A percentile compares a stretch with the other conserved stretches of the same genome.
Conservation (phyloP, 2,113 vertebrate genomes). For the Caretta caretta region DNA sequence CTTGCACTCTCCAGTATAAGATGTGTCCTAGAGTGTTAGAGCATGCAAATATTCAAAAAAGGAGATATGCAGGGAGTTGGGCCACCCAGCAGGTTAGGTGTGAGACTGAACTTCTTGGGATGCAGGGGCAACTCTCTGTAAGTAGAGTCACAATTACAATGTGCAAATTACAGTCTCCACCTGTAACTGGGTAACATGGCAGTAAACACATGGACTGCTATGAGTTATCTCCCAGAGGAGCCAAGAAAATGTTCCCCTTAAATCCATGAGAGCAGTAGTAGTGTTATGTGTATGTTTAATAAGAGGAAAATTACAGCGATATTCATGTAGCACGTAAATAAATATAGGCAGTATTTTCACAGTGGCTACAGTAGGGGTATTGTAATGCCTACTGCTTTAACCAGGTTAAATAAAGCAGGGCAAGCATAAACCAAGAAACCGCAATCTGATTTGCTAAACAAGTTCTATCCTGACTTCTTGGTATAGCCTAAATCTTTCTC, state of each 20-base stretch:
- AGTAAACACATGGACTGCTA: not conserved
- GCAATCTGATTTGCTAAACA: conserved; percentile 55
- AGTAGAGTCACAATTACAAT: not conserved
- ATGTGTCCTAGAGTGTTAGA: not conserved
- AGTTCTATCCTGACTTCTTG: conserved; percentile 46
- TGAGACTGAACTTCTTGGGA: not conserved
- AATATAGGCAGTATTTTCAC: conserved; percentile 36
- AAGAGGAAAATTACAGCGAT: conserved; percentile 11
- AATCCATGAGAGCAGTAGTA: not conserved
- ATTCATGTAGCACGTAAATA: conserved; percentile 20
- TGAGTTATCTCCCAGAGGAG: not conserved
- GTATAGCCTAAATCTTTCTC: conserved; percentile 53
- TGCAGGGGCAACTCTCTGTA: not conserved
- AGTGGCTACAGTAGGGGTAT: conserved; percentile 28
- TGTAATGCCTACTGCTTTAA: conserved; percentile 22
- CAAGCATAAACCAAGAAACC: conserved; percentile 26
- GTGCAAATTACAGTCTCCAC: not conserved
- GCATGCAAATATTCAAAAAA: not conserved
- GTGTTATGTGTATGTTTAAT: conserved; percentile 2
- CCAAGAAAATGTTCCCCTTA: conserved; percentile 35
- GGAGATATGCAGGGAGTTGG: not conserved
- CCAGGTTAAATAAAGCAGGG: conserved; percentile 35
- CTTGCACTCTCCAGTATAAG: not conserved
- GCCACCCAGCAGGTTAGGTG: not conserved
- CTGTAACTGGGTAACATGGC: accelerated